phyloP scores from a whole-genome alignment of 1,140 invertebrate species.

The Zaprionus africanus region DNA sequence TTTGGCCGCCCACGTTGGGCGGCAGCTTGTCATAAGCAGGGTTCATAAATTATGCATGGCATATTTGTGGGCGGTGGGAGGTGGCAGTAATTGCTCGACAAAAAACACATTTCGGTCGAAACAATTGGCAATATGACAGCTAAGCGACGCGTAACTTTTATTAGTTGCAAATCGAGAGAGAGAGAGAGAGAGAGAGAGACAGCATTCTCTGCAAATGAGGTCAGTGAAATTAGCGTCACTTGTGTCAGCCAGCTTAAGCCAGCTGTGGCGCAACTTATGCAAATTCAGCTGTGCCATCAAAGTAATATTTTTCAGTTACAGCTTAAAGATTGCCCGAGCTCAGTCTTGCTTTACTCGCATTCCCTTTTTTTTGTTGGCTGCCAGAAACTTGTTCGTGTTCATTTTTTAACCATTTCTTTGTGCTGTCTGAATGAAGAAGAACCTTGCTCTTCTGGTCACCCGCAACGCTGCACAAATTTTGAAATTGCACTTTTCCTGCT shows the following conservation, averaged over 20 bases:
- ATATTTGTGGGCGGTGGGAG: background rate
- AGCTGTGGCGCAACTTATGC: conserved; percentile 61
- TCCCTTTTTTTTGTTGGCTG: conserved; percentile 36
- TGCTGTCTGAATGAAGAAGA: conserved; percentile 32
- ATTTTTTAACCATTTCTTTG: conserved; percentile 63
- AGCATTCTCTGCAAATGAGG: conserved; percentile 45
- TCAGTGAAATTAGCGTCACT: conserved; percentile 71
- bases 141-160: conserved; percentile 30
- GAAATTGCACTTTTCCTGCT: conserved; percentile 76
- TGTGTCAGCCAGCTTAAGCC: conserved; percentile 51
- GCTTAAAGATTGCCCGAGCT: conserved; percentile 48
- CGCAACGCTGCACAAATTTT: conserved; percentile 65
- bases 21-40: conserved; percentile 6
- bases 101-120: conserved; percentile 34
- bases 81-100: conserved; percentile 40
- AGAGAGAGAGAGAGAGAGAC: background rate
- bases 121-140: conserved; percentile 49
- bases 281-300: conserved; percentile 58
- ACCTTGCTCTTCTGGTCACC: conserved; percentile 13
- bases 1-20: background rate
- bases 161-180: conserved; percentile 13
- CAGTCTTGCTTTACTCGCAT: conserved; percentile 10
- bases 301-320: conserved; percentile 39
- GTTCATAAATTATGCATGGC: conserved; percentile 53
- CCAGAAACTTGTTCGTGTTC: conserved; percentile 66